A percentile compares a stretch with the other conserved stretches of the same genome.
Evolutionary conservation across 1,140 invertebrate species (phyloP).

Genomic region (Magallana ariakensis): DNA sequence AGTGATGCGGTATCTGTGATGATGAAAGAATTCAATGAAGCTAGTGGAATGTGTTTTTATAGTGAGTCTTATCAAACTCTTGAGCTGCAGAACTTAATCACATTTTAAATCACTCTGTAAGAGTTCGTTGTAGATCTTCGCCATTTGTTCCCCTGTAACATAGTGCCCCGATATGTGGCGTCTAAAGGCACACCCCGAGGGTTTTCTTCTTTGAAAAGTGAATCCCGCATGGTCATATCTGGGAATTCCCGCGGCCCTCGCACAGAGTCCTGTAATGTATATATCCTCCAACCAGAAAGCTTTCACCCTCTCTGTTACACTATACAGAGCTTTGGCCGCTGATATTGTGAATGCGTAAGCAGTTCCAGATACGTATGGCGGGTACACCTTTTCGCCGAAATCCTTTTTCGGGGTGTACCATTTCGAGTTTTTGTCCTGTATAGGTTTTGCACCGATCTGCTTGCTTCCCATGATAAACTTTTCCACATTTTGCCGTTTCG

Average conservation of each 20-base stretch:
- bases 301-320: constrained; percentile 63
- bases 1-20: too few species aligned
- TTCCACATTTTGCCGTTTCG: constrained; percentile 1
- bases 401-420: constrained; percentile 77
- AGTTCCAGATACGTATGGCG: constrained; percentile 77
- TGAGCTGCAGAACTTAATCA: background rate
- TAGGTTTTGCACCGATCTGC: constrained; percentile 61
- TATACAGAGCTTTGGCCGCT: constrained; percentile 69
- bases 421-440: constrained; percentile 76
- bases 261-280: constrained; percentile 77
- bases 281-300: constrained; percentile 79
- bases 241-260: constrained; percentile 57
- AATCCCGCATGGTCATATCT: constrained; percentile 57
- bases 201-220: constrained; percentile 41
- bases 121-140: constrained; percentile 61
- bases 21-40: too few species aligned
- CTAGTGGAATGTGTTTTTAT: too few species aligned
- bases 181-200: constrained; percentile 61
- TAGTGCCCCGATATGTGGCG: constrained; percentile 63
- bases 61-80: background rate
- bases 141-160: constrained; percentile 58
- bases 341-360: constrained; percentile 75
- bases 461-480: constrained; percentile 64
- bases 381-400: constrained; percentile 74
- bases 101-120: constrained; percentile 27